Percentiles rank a stretch among this genome's conserved stretches.
phyloP scores from a whole-genome alignment of 2,888 invertebrate species.

The Amblyjoppa fuscipennis region DNA sequence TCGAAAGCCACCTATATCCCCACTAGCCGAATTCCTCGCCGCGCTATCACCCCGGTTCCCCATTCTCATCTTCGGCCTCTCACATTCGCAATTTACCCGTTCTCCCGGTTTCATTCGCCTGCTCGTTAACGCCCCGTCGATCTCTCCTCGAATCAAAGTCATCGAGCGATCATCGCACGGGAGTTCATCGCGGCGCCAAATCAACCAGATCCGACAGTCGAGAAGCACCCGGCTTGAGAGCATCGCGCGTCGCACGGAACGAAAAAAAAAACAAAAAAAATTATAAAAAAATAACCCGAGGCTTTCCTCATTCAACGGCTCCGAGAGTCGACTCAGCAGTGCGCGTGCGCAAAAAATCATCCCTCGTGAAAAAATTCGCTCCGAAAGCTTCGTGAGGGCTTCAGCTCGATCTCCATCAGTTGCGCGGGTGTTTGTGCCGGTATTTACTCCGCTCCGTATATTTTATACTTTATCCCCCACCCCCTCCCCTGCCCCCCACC shows the following conservation, averaged over 20 bases:
- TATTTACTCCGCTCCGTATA: not conserved
- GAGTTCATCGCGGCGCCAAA: conserved; percentile 7
- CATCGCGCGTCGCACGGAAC: not conserved
- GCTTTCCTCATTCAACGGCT: not conserved
- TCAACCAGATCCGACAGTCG: not conserved
- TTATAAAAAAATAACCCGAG: not conserved
- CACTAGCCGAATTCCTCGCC: conserved; percentile 69
- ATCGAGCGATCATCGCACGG: conserved; percentile 31
- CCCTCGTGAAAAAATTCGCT: not conserved
- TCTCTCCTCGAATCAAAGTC: conserved; percentile 31
- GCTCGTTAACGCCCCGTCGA: conserved; percentile 25
- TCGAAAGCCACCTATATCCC: conserved; percentile 66
- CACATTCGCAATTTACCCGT: conserved; percentile 38
- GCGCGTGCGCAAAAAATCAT: not conserved
- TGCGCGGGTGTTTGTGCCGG: not conserved
- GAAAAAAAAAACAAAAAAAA: not conserved
- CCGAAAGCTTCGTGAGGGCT: too few relatives aligned
- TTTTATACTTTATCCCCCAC: not conserved
- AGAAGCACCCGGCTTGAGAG: not conserved
- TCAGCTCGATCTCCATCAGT: not conserved
- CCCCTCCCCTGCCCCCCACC: too few relatives aligned
- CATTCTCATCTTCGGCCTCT: not conserved
- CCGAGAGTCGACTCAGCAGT: not conserved
- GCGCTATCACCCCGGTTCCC: conserved; percentile 11
- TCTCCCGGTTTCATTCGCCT: conserved; percentile 50